Evolutionary conservation across 2,113 vertebrate species (phyloP).

Genomic region (Tyrannus savana): DNA sequence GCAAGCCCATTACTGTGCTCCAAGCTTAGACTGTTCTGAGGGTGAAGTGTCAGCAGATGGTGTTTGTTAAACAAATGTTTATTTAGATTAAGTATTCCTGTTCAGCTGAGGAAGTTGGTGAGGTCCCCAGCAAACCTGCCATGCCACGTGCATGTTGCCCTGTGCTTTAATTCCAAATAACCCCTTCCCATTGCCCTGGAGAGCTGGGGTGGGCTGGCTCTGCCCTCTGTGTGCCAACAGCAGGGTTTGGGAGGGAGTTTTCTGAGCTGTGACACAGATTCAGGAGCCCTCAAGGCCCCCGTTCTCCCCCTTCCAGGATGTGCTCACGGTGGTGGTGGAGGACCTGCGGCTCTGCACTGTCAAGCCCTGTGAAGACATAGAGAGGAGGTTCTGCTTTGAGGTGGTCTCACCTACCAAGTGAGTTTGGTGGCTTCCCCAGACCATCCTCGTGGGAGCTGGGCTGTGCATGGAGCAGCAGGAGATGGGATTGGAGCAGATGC

Average conservation of each 20-base stretch:
- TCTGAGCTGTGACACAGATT: not conserved
- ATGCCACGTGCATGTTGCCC: not conserved
- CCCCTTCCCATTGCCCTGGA: not conserved
- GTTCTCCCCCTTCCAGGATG: slow-evolving; percentile 76
- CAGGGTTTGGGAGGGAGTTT: not conserved
- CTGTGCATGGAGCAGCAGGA: not conserved
- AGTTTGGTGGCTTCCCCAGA: slow-evolving; percentile 43
- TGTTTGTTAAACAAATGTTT: not conserved
- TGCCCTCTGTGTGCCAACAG: not conserved
- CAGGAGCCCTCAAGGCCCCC: not conserved
- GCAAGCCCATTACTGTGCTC: not conserved
- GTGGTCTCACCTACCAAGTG: slow-evolving; percentile 97
- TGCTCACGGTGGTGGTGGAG: slow-evolving; percentile 93
- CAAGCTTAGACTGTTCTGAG: not conserved
- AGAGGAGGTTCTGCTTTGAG: slow-evolving; percentile 97
- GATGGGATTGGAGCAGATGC: not conserved
- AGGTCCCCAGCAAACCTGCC: not conserved
- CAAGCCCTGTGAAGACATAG: slow-evolving; percentile 95
- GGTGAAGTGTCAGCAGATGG: not conserved
- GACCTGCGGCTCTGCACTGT: slow-evolving; percentile 94
- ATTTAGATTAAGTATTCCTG: not conserved
- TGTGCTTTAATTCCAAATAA: not conserved
- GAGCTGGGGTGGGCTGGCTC: not conserved
- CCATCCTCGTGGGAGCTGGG: not conserved
- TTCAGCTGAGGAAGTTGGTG: not conserved